Conservation (phyloP, 2,888 invertebrate species). For the Melieria picta region DNA sequence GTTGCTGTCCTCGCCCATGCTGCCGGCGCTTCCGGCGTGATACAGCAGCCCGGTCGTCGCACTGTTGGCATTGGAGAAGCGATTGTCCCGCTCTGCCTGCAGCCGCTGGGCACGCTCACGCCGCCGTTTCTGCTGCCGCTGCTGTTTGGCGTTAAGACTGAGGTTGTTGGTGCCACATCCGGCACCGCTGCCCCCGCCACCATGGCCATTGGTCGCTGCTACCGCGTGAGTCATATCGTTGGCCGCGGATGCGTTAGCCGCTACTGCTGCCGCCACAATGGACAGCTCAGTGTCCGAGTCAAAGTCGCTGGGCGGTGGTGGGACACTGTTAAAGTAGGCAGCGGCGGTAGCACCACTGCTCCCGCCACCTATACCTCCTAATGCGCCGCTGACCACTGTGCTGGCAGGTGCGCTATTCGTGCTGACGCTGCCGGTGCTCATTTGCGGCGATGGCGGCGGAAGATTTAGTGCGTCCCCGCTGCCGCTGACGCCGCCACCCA, state of each 20-base stretch:
- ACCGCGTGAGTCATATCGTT: constrained; percentile 41
- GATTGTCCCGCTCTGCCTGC: constrained; percentile 82
- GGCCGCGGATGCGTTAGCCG: constrained; percentile 47
- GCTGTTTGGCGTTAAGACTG: constrained; percentile 62
- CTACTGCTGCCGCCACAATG: constrained; percentile 56
- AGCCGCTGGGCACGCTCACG: constrained; percentile 92
- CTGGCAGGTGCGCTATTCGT: constrained; percentile 41
- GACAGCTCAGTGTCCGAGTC: constrained; percentile 63
- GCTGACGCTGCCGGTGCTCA: constrained; percentile 35
- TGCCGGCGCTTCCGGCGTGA: constrained; percentile 60
- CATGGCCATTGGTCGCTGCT: constrained; percentile 51
- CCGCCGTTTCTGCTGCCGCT: constrained; percentile 80
- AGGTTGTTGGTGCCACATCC: constrained; percentile 45
- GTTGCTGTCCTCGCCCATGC: constrained; percentile 64
- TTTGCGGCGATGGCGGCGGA: constrained; percentile 54
- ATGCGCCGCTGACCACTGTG: constrained; percentile 35
- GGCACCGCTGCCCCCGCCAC: constrained; percentile 39
- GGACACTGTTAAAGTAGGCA: constrained; percentile 26
- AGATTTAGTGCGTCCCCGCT: constrained; percentile 46
- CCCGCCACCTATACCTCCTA: constrained; percentile 33
- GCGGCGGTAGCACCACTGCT: constrained; percentile 18
- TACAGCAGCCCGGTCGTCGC: constrained; percentile 52
- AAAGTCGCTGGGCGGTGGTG: constrained; percentile 54
- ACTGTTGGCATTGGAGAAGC: constrained; percentile 56
- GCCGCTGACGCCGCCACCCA: constrained; percentile 14